phyloP scores from a whole-genome alignment of 2,888 invertebrate species.

The Lobophora halterata region DNA sequence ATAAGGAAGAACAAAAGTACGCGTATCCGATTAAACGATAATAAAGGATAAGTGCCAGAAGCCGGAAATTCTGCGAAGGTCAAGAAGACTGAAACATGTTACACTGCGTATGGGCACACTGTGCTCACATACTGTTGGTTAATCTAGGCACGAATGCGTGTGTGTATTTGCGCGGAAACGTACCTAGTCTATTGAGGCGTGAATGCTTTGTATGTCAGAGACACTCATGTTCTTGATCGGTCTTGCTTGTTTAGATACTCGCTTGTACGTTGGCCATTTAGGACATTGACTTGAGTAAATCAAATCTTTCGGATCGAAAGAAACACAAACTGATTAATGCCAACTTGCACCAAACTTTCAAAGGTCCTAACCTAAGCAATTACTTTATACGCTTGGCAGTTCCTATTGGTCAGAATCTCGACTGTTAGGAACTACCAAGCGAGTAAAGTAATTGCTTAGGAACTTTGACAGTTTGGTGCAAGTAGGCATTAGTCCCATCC shows the following conservation, averaged over 20 bases:
- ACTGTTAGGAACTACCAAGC: no score
- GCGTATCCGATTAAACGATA: conserved; percentile 12
- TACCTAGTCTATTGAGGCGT: conserved; percentile 16
- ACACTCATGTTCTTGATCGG: conserved; percentile 10
- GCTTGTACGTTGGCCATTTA: conserved; percentile 17
- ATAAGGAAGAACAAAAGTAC: conserved; percentile 15
- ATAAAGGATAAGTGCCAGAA: conserved; percentile 17
- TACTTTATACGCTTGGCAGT: no score
- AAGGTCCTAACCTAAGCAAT: no score
- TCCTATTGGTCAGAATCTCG: no score
- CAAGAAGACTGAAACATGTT: conserved; percentile 10
- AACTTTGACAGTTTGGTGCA: no score
- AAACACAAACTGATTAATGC: no score
- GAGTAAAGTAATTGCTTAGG: no score
- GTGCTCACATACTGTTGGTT: background rate
- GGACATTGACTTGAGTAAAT: no score
- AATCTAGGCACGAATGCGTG: conserved; percentile 11
- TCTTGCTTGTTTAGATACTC: conserved; percentile 12
- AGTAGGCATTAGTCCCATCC: no score
- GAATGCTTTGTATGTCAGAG: conserved; percentile 19
- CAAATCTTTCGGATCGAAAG: no score
- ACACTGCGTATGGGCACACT: background rate
- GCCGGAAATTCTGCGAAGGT: conserved; percentile 17
- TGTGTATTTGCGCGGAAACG: conserved; percentile 17
- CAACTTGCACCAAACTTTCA: no score